phyloP scores from a whole-genome alignment of 1,140 invertebrate genomes.

The Luehdorfia chinensis region DNA sequence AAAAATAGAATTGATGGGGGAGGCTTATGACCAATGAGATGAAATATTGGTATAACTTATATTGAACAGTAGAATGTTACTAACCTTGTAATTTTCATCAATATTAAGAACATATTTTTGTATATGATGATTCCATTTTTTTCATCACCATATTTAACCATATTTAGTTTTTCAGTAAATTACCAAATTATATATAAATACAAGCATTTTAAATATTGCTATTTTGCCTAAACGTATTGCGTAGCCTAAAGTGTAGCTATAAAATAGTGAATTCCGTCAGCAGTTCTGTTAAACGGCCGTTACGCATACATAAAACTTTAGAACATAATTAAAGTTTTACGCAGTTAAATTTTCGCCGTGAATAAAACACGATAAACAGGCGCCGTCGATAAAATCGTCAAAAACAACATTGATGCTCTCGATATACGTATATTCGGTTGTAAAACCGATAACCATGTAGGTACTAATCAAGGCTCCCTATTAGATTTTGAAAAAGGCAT shows the following conservation, averaged over 20 bases:
- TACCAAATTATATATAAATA: too few relatives aligned
- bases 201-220: too few relatives aligned
- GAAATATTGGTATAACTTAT: too few relatives aligned
- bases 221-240: too few relatives aligned
- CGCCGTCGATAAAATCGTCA: constrained; percentile 9
- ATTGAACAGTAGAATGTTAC: too few relatives aligned
- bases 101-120: too few relatives aligned
- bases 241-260: background rate
- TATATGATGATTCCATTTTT: too few relatives aligned
- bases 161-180: too few relatives aligned
- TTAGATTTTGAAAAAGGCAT: too few relatives aligned
- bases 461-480: constrained; percentile 1
- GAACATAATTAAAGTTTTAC: constrained; percentile 1
- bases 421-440: background rate
- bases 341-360: constrained; percentile 3
- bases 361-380: constrained; percentile 7
- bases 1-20: constrained; percentile 34
- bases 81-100: too few relatives aligned
- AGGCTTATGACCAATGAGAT: too few relatives aligned
- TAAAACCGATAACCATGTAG: constrained; percentile 6
- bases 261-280: background rate
- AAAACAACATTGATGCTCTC: constrained; percentile 5
- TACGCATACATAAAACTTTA: background rate
- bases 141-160: too few relatives aligned
- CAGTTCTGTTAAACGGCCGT: background rate